Evolutionary conservation across 2,113 vertebrate genomes (phyloP).

Genomic region (Puntigrus tetrazona): DNA sequence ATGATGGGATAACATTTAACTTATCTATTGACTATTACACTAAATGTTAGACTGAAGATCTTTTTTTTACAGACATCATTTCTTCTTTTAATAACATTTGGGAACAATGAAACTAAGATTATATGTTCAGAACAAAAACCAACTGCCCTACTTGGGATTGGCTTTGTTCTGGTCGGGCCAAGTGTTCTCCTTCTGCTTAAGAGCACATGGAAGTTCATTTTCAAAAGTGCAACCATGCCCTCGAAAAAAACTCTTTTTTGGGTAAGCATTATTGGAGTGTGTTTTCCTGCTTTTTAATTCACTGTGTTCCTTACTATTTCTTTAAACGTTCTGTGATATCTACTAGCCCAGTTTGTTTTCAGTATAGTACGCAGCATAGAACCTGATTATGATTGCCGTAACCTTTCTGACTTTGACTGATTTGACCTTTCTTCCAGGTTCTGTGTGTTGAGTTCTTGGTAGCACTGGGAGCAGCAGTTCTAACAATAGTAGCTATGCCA

Average conservation of each 20-base stretch:
- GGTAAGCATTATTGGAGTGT: too few species aligned
- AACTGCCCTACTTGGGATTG: constrained; percentile 58
- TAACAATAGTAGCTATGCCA: constrained; percentile 71
- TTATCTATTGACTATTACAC: neutral
- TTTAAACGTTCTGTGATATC: neutral
- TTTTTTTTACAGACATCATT: constrained; percentile 58
- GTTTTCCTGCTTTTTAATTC: neutral
- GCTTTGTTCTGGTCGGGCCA: constrained; percentile 59
- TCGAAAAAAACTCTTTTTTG: constrained; percentile 35
- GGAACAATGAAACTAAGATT: constrained; percentile 51
- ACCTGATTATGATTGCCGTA: neutral
- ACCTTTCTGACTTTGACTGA: neutral
- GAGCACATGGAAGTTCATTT: constrained; percentile 67
- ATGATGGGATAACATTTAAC: neutral
- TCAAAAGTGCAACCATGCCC: constrained; percentile 64
- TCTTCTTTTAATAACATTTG: constrained; percentile 66
- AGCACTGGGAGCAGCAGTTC: constrained; percentile 60
- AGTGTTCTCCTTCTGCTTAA: constrained; percentile 64
- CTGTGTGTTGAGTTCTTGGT: constrained; percentile 64
- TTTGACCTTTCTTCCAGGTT: constrained; percentile 57
- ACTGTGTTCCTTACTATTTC: neutral
- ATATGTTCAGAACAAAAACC: constrained; percentile 58
- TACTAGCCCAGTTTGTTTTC: neutral
- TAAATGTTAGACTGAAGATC: neutral
- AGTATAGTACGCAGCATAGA: neutral